Base-by-base conservation (phyloP, 2,113 vertebrate species). In the Mus musculus region DNA sequence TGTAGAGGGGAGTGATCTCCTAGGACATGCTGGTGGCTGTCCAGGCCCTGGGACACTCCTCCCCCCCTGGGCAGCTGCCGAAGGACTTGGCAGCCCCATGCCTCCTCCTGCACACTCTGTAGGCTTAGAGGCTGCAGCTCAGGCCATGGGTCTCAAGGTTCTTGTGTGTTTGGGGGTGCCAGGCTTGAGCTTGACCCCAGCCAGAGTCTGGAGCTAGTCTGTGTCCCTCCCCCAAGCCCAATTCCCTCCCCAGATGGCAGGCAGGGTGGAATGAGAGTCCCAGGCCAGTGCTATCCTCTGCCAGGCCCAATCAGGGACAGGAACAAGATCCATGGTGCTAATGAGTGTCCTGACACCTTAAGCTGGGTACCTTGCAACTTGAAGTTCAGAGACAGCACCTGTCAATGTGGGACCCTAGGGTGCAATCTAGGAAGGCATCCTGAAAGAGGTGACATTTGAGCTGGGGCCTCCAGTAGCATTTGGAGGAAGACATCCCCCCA, bases 381-480 rank as follows among this genome's bases (percentile, higher is more conserved):
- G n/a, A 59, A 65, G 1, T 80, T 85, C 19, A 22, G 52, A 72
- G 61, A 71, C 61, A 36, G 49, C 8, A 13, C 22, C 69, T 91
- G 33, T 67, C 33, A 33, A 20, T 0, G 56, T 89, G n/a, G 26
- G 91, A 72, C 54, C 36, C 52, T 26, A 46, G 12, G 12, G 7
- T 14, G 30, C 49, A 90, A 10, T 92, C 89, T 42, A 80, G 93
- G 93, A 88, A 63, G 95, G 33, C 95, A 92, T 93, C 90, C 90
- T 90, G 85, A 30, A 94, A 63, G 95, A 93, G 90, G n/a, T 39
- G 69, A 52, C 49, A 54, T 5, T 77, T 69, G 71, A 94, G 56
- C 75, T 91, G 88, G 92, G 71, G 67, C 54, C 73, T 63, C 39
- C 73, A 19, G 11, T 14, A 77, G 56, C 36, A 22, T 10, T 10